Base-by-base conservation (phyloP, 1,140 invertebrate genomes). In the Drosophila ficusphila region DNA sequence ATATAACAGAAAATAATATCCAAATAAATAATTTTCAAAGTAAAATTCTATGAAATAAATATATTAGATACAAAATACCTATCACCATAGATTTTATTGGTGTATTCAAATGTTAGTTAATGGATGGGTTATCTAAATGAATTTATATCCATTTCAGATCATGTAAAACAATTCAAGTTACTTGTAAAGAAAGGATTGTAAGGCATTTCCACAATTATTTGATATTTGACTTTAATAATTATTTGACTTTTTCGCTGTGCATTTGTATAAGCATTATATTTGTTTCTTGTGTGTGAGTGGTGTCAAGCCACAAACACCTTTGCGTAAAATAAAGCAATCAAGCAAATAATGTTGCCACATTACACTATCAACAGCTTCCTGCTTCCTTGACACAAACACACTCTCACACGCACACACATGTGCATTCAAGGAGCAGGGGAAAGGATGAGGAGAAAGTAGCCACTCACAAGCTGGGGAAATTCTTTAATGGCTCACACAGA, bases 321-420 rank as follows among this genome's bases (percentile, higher is more conserved):
- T 88, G 82, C 82, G 82, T 88, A 88, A 88, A 88, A 88, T 88
- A 88, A 88, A 88, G 82, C 82, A 88, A 88, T 88, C 82, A 88
- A 88, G 82, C 82, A 88, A 88, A 88, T 88, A 88, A 88, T 88
- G 82, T 88, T 88, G 82, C 82, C 82, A 88, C 82, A 88, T 88
- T 88, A 88, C 82, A 88, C 82, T 86, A 86, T 88, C 82, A 88
- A 88, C 82, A 88, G 82, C 82, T 86, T 86, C 82, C 82, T 86
- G 82, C 61, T 62, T 60, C 52, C 60, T 67, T 49, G 62, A 51
- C 44, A 49, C 46, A 41, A 39, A 57, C 27, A 33, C 38, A 49
- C 21, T 8, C 38, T 11, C 38, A 14, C 38, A 41, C 16, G 51
- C 57, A 6, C 42, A 48, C 36, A n/a, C 21, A 25, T 16, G 4